Evolutionary conservation across 2,113 vertebrate species (phyloP).

Genomic region (rat (Rattus norvegicus)): DNA sequence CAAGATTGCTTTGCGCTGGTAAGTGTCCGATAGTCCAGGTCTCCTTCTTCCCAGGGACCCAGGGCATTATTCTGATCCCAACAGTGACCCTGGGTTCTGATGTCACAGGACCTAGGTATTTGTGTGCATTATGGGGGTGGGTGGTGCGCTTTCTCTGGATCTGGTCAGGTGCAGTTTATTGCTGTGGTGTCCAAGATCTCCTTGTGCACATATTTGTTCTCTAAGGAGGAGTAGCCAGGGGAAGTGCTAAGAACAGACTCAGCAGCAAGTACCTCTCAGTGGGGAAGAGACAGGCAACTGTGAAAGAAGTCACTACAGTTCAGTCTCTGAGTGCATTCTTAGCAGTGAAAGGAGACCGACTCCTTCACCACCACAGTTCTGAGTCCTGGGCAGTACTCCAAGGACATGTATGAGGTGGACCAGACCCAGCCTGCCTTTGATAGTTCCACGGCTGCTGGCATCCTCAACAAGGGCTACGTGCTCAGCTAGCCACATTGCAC

Average conservation of each 20-base stretch:
- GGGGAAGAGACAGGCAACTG: not conserved
- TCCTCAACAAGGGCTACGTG: fast-evolving
- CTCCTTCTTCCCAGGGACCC: not conserved
- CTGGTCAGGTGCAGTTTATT: not conserved
- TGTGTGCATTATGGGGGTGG: conserved; percentile 70
- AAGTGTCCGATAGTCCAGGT: conserved; percentile 63
- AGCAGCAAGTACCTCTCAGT: not conserved
- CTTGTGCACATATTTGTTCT: fast-evolving
- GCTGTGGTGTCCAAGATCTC: too few species aligned
- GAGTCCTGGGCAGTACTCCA: not conserved
- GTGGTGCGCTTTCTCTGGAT: conserved; percentile 48
- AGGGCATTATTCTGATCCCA: not conserved
- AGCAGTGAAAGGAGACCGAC: not conserved
- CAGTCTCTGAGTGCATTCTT: not conserved
- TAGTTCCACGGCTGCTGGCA: not conserved
- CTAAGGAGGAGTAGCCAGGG: too few species aligned
- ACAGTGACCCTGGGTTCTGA: conserved; percentile 52
- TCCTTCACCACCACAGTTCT: not conserved
- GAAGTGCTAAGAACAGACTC: fast-evolving
- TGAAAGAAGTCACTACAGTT: not conserved
- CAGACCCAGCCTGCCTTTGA: fast-evolving
- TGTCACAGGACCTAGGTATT: not conserved
- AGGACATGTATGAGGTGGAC: not conserved
- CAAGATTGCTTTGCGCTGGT: conserved; percentile 98
- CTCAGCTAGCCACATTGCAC: not conserved